A percentile compares a stretch with the other conserved stretches of the same genome.
Conservation (phyloP, 1,140 invertebrate genomes). For the Ceratina australensis region DNA sequence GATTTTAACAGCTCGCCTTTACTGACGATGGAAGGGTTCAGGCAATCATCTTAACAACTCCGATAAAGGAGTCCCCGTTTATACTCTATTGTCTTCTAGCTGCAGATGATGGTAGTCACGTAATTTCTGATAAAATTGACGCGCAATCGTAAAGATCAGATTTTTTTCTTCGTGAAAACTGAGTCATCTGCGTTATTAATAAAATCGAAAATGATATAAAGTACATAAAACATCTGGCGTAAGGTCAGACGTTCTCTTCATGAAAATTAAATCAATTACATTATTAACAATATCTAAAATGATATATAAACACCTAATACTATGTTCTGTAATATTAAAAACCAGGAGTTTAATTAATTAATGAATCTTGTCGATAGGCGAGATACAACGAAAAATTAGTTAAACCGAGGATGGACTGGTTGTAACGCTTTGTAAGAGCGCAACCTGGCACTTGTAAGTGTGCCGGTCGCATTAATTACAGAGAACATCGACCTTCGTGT, state of each 20-base stretch:
- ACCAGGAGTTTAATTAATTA: neutral
- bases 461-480: slow-evolving; percentile 20
- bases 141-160: neutral
- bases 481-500: slow-evolving; percentile 18
- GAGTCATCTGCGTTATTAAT: no score
- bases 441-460: neutral
- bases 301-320: no score
- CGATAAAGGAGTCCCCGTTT: no score
- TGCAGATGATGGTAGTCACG: no score
- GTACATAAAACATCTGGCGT: no score
- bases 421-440: slow-evolving; percentile 11
- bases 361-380: neutral
- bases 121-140: neutral
- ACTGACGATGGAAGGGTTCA: no score
- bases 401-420: slow-evolving; percentile 4
- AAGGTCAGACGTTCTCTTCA: no score
- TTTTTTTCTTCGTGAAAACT: no score
- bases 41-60: neutral
- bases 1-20: neutral
- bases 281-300: no score
- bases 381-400: slow-evolving; percentile 6
- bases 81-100: no score
- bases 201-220: no score
- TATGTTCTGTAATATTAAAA: neutral
- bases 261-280: no score